These are phyloP conservation scores for Accipiter cooperii DNA, from an alignment of 2,113 vertebrate genomes.

Conservation along the genomic window DNA sequence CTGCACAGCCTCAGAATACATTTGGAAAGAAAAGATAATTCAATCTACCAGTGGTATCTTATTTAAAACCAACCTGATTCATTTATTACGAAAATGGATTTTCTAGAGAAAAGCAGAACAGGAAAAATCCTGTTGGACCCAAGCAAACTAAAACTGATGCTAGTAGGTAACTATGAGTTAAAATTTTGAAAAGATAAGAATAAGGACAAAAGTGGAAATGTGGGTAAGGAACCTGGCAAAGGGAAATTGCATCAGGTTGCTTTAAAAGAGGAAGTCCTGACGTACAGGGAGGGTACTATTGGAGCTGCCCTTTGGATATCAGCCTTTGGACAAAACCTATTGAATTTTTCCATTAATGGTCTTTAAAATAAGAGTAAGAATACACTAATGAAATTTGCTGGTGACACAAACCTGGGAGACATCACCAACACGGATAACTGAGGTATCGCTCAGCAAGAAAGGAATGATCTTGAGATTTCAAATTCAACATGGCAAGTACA, in stretches of 20 bases:
- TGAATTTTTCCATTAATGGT: neutral
- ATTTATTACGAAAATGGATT: neutral
- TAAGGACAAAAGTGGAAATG: neutral
- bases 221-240: neutral
- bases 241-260: neutral
- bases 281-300: neutral
- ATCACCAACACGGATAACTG: neutral
- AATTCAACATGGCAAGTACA: neutral
- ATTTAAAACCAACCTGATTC: neutral
- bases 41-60: neutral
- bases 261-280: neutral
- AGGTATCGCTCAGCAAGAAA: neutral
- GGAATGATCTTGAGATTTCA: neutral
- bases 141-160: neutral
- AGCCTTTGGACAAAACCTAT: neutral
- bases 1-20: neutral
- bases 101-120: neutral
- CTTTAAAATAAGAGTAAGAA: neutral
- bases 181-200: neutral
- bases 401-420: neutral
- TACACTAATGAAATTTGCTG: neutral
- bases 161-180: neutral
- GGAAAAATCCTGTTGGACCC: neutral
- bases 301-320: neutral
- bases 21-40: neutral